Evolutionary conservation across 2,113 vertebrate genomes (phyloP).

Genomic region (Xiphorhynchus elegans): DNA sequence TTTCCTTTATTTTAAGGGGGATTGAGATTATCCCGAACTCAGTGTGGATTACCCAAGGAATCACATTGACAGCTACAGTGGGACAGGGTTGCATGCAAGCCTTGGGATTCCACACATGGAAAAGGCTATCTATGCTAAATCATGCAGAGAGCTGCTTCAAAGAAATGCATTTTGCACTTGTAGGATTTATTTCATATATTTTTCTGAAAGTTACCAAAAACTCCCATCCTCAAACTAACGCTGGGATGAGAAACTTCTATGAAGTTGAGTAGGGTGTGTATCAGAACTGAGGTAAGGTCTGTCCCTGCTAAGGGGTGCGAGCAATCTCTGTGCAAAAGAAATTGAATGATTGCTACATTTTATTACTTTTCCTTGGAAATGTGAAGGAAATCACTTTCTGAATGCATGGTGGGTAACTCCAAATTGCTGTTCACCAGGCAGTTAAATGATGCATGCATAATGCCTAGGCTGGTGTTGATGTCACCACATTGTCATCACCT

Average conservation of each 20-base stretch:
- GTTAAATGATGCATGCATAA: constrained; percentile 9
- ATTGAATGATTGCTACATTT: neutral
- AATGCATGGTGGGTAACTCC: neutral
- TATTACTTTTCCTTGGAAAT: neutral
- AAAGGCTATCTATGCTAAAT: neutral
- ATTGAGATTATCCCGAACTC: neutral
- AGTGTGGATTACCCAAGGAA: neutral
- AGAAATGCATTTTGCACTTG: neutral
- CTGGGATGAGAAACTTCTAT: neutral
- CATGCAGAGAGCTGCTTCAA: neutral
- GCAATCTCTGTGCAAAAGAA: neutral
- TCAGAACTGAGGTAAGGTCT: neutral
- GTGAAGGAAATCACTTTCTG: neutral
- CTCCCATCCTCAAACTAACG: neutral
- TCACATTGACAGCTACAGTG: neutral
- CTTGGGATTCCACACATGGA: neutral
- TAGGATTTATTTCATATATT: neutral
- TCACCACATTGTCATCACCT: neutral
- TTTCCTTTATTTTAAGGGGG: neutral
- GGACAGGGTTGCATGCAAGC: neutral
- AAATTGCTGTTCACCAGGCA: neutral
- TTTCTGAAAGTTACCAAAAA: neutral
- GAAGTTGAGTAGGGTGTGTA: neutral
- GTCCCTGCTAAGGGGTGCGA: neutral
- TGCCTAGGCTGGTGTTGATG: neutral